A percentile compares a stretch with the other conserved stretches of the same genome.
phyloP scores from a whole-genome alignment of 1,140 invertebrate species.

The Drosophila navojoa region DNA sequence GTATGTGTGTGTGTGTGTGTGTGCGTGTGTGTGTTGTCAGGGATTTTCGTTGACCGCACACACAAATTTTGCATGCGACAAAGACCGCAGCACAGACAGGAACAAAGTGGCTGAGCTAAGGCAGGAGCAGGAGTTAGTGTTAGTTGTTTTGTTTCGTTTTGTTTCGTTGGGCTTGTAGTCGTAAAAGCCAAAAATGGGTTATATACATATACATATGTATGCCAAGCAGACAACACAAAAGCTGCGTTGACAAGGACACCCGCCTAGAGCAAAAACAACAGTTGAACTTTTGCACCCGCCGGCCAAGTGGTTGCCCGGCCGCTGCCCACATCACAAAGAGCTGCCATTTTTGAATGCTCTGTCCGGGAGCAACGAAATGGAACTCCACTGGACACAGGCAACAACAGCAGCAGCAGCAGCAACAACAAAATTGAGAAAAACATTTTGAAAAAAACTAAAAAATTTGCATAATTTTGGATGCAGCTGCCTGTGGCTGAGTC shows the following conservation, averaged over 20 bases:
- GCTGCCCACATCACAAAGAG: conserved; percentile 28
- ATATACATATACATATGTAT: conserved; percentile 45
- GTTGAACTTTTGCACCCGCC: conserved; percentile 62
- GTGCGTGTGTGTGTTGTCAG: conserved; percentile 15
- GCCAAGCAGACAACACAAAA: conserved; percentile 75
- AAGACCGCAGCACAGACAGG: conserved; percentile 41
- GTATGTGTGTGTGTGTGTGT: conserved; percentile 17
- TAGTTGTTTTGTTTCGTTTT: conserved; percentile 34
- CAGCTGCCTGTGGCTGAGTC: conserved; percentile 44
- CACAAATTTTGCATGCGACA: conserved; percentile 67
- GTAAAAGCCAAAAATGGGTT: conserved; percentile 79
- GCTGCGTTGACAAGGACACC: conserved; percentile 74
- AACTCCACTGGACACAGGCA: conserved; percentile 41
- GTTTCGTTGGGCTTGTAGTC: conserved; percentile 53
- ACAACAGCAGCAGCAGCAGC: conserved; percentile 1
- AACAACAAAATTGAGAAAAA: conserved; percentile 8
- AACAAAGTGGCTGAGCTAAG: background rate
- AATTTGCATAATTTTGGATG: conserved; percentile 78
- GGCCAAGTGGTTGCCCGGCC: conserved; percentile 28
- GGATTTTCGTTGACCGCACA: conserved; percentile 46
- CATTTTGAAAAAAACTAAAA: conserved; percentile 54
- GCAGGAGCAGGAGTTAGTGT: conserved; percentile 6
- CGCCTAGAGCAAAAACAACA: conserved; percentile 57
- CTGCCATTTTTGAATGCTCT: conserved; percentile 53
- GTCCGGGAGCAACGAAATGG: conserved; percentile 59